Evolutionary conservation across 1,140 invertebrate species (phyloP), one percentile per base, ranked within the genome.

Genomic region (Acyrthosiphon pisum): DNA sequence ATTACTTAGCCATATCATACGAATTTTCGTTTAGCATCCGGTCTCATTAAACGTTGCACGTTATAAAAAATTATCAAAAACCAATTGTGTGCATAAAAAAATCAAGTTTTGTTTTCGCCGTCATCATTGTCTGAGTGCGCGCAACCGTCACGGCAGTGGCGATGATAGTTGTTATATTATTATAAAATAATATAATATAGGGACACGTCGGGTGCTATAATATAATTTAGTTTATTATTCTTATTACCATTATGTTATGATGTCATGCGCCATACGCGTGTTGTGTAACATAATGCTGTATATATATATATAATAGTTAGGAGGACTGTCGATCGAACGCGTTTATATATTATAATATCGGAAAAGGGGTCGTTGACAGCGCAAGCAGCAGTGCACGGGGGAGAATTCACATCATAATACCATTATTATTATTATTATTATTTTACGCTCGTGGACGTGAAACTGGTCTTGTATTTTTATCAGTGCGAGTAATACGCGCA

Each of bases 361-460:
- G 26, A 30, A 86, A 46, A 46, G 11, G 84, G 41, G 84, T 86
- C 84, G 84, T 86, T 46, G 84, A 86, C 84, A 86, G 84, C 46
- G 18, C 37, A 26, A 11, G n/a, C 86, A 60, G 44, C 30, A 60
- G 46, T 7, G 20, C 11, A 48, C 30, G 30, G 44, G 44, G 86
- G 46, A 48, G 46, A 87, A 41, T 84, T 41, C 9, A 84, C 37
- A 44, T 84, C 9, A 84, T 84, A 84, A 84, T 84, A 11, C 41
- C 18, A 83, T 83, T 83, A 83, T 83, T 81, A 81, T 23, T 83
- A 81, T 35, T 83, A 84, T 84, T 41, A 84, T 41, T 84, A 84
- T 84, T 86, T 44, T 86, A 86, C 76, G 35, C n/a, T 18, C n/a
- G 18, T 83, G n/a, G 76, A 37, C 76, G 76, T 37, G 18, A 37